Percentiles rank a stretch among this genome's conserved stretches.
These are phyloP conservation scores for Papilio elwesi DNA, from an alignment of 2,888 invertebrate species.

Conservation along the genomic window DNA sequence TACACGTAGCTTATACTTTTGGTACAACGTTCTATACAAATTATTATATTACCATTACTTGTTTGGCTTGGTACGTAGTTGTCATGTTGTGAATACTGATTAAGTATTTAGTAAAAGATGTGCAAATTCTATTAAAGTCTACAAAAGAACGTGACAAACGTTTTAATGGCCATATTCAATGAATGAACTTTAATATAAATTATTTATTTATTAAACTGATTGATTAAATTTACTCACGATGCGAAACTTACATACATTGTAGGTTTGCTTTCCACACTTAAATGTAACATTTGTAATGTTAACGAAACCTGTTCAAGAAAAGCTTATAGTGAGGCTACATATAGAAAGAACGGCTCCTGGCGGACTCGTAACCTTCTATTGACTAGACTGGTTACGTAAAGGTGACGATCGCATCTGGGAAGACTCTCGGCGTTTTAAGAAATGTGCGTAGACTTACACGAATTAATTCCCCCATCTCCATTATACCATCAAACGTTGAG, in stretches of 20 bases:
- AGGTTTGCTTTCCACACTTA: not conserved
- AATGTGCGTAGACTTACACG: too few relatives aligned
- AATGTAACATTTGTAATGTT: not conserved
- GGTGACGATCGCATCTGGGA: too few relatives aligned
- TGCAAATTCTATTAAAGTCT: conserved; percentile 19
- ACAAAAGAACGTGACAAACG: conserved; percentile 7
- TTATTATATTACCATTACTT: not conserved
- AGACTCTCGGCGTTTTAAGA: too few relatives aligned
- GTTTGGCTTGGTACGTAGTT: not conserved
- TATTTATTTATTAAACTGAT: not conserved
- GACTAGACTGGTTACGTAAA: too few relatives aligned
- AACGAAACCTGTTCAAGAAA: not conserved
- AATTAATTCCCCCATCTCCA: too few relatives aligned
- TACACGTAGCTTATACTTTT: too few relatives aligned
- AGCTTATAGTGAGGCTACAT: too few relatives aligned
- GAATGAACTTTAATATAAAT: conserved; percentile 14
- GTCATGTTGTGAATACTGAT: conserved; percentile 7
- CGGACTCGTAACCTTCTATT: too few relatives aligned
- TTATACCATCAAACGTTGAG: too few relatives aligned
- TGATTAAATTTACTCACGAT: conserved; percentile 3
- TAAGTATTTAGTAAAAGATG: conserved; percentile 9
- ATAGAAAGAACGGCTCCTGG: too few relatives aligned
- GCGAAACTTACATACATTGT: not conserved
- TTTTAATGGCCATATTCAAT: not conserved
- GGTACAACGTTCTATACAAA: too few relatives aligned